Conservation (phyloP, 2,888 invertebrate genomes). For the Odontomyia ornata region DNA sequence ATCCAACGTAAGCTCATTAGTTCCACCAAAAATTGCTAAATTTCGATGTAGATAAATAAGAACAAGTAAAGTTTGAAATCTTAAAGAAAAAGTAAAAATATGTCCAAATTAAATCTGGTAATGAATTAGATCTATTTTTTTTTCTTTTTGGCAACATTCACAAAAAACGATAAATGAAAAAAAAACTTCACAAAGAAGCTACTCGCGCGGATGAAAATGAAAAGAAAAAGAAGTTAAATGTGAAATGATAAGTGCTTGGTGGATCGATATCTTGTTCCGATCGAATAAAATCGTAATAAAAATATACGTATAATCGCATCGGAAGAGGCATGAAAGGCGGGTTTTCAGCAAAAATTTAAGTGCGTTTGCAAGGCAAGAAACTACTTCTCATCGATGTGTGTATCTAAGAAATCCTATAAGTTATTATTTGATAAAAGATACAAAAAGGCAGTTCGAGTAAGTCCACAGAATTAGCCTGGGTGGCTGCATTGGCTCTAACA, state of each 20-base stretch:
- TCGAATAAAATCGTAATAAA: neutral
- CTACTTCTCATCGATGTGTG: neutral
- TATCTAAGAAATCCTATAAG: neutral
- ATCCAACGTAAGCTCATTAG: neutral
- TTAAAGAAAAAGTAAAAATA: neutral
- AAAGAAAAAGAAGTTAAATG: neutral
- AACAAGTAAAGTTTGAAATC: neutral
- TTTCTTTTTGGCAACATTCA: neutral
- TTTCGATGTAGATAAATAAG: neutral
- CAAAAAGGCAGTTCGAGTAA: neutral
- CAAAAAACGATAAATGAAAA: neutral
- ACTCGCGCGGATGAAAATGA: neutral
- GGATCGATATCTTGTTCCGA: neutral
- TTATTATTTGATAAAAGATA: neutral
- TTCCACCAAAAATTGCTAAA: neutral
- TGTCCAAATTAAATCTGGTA: neutral
- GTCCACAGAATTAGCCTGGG: neutral
- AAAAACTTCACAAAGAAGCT: neutral
- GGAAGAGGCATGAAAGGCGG: neutral
- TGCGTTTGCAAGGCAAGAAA: conserved; percentile 8
- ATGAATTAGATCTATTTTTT: neutral
- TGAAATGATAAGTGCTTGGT: conserved; percentile 1
- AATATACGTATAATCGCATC: conserved; percentile 1
- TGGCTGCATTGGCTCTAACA: neutral
- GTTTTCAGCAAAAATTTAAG: neutral